Conservation (phyloP, 2,797 vertebrate species). For the Acanthurus leucopareius region DNA sequence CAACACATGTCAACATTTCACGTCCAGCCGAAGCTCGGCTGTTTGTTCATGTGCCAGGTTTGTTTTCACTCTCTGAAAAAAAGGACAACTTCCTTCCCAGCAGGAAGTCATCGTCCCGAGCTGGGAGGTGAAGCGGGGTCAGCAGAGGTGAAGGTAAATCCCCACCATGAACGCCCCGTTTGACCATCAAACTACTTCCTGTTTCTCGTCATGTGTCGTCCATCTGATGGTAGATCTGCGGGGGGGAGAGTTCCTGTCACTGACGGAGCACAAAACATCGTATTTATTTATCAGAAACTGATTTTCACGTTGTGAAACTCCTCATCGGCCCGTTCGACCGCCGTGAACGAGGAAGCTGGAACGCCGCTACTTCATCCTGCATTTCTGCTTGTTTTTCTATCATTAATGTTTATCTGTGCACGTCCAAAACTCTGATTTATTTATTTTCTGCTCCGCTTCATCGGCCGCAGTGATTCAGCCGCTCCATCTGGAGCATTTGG, state of each 20-base stretch:
- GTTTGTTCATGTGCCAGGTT: conserved; percentile 27
- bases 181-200: conserved; percentile 54
- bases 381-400: neutral
- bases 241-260: neutral
- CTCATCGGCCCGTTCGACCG: too few relatives aligned
- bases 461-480: too few relatives aligned
- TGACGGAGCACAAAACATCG: neutral
- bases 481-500: too few relatives aligned
- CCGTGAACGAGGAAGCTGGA: neutral
- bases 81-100: conserved; percentile 52
- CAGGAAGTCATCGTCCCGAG: too few relatives aligned
- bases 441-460: neutral
- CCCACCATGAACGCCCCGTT: neutral
- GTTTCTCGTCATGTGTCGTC: conserved; percentile 29
- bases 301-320: too few relatives aligned
- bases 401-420: too few relatives aligned
- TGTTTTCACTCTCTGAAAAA: conserved; percentile 42
- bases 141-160: conserved; percentile 23
- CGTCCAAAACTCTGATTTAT: neutral
- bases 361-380: neutral
- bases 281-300: neutral
- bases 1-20: conserved; percentile 62
- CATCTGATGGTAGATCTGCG: conserved; percentile 33
- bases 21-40: neutral
- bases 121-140: conserved; percentile 30